Base-by-base conservation (phyloP, 2,113 vertebrate species). In the Sialia sialis region DNA sequence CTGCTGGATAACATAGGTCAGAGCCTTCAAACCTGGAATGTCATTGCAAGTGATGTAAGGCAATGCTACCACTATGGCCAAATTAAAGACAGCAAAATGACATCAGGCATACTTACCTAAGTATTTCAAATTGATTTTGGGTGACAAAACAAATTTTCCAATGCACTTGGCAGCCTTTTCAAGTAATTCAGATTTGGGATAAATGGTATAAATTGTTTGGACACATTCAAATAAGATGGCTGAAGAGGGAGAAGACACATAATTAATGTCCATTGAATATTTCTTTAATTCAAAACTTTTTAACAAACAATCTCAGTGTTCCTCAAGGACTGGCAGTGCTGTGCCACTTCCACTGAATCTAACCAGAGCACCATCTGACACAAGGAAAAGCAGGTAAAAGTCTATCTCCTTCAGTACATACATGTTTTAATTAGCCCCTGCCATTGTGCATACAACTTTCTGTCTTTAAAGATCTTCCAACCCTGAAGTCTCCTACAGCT, bases 151-250 rank as follows among this genome's bases (percentile, higher is more conserved):
- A 98, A 99, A 99, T 96, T 99, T 99, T 68, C 99, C 99, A 82
- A 99, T 99, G 97, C 99, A 99, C 93, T 98, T 98, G 69, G 99
- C 99, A 81, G 99, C 99, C 89, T 99, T 99, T 97, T 99, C 99
- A 97, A 99, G 97, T 87, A 99, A 98, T 62, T 99, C 98, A 18
- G 98, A 97, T 94, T 99, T 99, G 25, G 99, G 99, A 95, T 99
- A 96, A 97, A 99, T 98, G 34, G 98, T 99, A 96, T 99, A 99
- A 97, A 99, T 97, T 81, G 99, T 99, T 80, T 99, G 99, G 38
- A 99, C 99, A 97, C 99, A 99, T 95, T 99, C 99, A 79, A 98
- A 99, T 69, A 99, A 97, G 97, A 99, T 99, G 63, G 99, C 99
- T 99, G 97, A 3, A 4, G 13, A 27, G 9, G 91, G 91, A 62